phyloP scores from a whole-genome alignment of 1,140 invertebrate genomes.

The Geopemphigus sp. region DNA sequence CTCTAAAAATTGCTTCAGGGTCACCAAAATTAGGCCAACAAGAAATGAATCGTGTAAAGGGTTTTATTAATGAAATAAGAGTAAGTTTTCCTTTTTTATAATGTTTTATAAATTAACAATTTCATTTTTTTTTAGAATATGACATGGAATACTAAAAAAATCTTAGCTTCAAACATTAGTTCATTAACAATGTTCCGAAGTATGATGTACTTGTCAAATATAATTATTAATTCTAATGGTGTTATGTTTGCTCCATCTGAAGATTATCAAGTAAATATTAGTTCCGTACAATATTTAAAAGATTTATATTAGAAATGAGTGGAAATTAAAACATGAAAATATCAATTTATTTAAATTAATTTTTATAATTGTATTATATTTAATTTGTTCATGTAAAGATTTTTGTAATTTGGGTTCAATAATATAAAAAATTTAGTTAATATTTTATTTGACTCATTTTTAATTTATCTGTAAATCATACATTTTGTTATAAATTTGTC shows the following conservation, averaged over 20 bases:
- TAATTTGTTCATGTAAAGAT: too few species aligned
- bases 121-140: conserved; percentile 15
- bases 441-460: not conserved
- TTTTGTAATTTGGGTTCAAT: too few species aligned
- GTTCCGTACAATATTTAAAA: not conserved
- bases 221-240: conserved; percentile 4
- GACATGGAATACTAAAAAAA: conserved; percentile 38
- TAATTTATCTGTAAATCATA: not conserved
- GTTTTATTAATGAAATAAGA: conserved; percentile 71
- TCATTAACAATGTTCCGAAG: conserved; percentile 4
- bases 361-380: too few species aligned
- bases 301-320: not conserved
- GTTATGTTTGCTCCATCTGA: conserved; percentile 9
- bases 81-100: conserved; percentile 6
- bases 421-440: too few species aligned
- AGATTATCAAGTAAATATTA: conserved; percentile 16
- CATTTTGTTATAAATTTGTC: not conserved
- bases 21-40: conserved; percentile 70
- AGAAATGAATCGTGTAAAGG: conserved; percentile 80
- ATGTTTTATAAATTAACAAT: not conserved
- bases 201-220: conserved; percentile 12
- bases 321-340: too few species aligned
- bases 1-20: conserved; percentile 64
- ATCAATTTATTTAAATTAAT: too few species aligned
- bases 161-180: conserved; percentile 9